Evolutionary conservation across 1,140 invertebrate genomes (phyloP).

Genomic region (Platorchestia sp.): DNA sequence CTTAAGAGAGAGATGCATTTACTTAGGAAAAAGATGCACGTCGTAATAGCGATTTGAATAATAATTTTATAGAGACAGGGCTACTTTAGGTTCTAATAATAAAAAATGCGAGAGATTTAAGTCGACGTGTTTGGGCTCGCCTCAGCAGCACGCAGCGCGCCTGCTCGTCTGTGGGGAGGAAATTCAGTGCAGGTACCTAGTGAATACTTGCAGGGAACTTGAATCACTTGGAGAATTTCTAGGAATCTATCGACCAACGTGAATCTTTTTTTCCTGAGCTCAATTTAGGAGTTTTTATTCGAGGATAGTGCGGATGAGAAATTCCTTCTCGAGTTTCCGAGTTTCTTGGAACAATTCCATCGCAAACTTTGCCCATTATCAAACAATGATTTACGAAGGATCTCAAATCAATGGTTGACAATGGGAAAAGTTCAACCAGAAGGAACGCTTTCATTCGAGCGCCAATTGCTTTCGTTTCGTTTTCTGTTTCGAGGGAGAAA

Average conservation of each 20-base stretch:
- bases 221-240: slow-evolving; percentile 19
- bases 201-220: slow-evolving; percentile 8
- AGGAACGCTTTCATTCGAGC: slow-evolving; percentile 51
- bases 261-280: not conserved
- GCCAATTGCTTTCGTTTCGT: slow-evolving; percentile 48
- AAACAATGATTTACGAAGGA: slow-evolving; percentile 53
- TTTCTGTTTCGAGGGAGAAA: slow-evolving; percentile 28
- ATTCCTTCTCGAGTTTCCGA: slow-evolving; percentile 43
- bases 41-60: not conserved
- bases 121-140: not conserved
- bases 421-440: slow-evolving; percentile 51
- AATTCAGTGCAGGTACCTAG: not conserved
- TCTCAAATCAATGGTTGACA: slow-evolving; percentile 53
- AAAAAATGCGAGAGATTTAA: not conserved
- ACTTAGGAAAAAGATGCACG: not conserved
- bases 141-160: not conserved
- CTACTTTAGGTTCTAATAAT: not conserved
- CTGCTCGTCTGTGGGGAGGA: not conserved
- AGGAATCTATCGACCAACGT: not conserved
- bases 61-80: not conserved
- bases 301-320: slow-evolving; percentile 23
- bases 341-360: slow-evolving; percentile 54
- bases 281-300: slow-evolving; percentile 37
- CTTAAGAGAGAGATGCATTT: too few species aligned
- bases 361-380: slow-evolving; percentile 54